Evolutionary conservation across 2,797 vertebrate species (phyloP), one percentile per base, ranked within the genome.

Genomic region (Epinephelus awoara): DNA sequence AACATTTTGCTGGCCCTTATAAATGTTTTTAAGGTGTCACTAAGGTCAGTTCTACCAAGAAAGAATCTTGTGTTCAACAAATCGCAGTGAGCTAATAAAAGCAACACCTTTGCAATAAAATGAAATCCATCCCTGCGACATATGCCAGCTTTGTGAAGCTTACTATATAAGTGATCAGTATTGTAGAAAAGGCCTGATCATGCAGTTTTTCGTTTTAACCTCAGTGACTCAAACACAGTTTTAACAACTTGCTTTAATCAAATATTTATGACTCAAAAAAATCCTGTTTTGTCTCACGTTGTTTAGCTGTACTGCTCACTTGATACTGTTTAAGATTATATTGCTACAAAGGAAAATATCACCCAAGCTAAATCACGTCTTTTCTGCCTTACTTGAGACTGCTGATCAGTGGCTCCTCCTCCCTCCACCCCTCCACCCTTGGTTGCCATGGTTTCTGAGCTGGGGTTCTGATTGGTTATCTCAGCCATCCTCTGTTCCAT

Each of bases 401-500:
- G 94, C 80, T 96, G 96, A 88, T 96, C 96, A 0, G 66, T 94
- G 79, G 96, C 95, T 17, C 93, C 96, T 64, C 95, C 95, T 29
- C 88, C 96, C 88, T 85, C 96, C 91, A 87, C 89, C 76, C 95
- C 95, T 87, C 95, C 95, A 4, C 90, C 92, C 86, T 94, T 93
- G 70, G 92, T 93, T 90, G 92, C 94, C 81, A 94, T 95, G 83
- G 91, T 91, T 89, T 95, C 95, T 29, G 95, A 94, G 96, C 89
- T 95, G 94, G 95, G 97, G 96, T 92, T 95, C 86, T 97, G 95
- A 88, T 97, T 96, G 3, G 97, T 96, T 96, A 99, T 99, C 94
- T 99, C 98, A 0, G 98, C 97, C 98, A 99, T 99, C 93, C 98
- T 96, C 94, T 98, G 95, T 88, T 99, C 98, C 98, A 99, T 99